A percentile compares a stretch with the other conserved stretches of the same genome.
Conservation (phyloP, 2,797 vertebrate species). For the Pangasius larnaudii region DNA sequence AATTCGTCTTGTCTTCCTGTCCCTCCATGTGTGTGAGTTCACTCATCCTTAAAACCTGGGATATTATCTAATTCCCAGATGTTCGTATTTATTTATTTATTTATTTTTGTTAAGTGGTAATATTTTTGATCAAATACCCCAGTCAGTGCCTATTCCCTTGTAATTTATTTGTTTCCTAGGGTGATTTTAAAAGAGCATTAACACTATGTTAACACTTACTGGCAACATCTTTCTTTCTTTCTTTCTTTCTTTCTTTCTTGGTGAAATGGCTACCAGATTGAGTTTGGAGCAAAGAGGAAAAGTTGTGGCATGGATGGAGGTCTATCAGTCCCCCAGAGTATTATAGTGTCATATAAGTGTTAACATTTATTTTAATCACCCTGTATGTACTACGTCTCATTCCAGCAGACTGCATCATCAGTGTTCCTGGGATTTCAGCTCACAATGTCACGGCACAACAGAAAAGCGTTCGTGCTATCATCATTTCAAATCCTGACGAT, state of each 20-base stretch:
- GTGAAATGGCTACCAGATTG: neutral
- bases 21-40: neutral
- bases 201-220: neutral
- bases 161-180: neutral
- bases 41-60: neutral
- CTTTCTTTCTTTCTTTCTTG: neutral
- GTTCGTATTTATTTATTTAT: too few relatives aligned
- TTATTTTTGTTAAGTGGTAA: neutral
- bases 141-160: neutral
- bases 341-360: neutral
- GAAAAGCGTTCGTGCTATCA: neutral
- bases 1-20: neutral
- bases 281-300: neutral
- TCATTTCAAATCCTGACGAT: neutral
- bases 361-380: neutral
- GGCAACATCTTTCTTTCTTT: neutral
- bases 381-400: neutral
- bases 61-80: neutral
- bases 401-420: neutral
- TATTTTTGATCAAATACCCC: neutral
- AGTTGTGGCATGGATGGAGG: neutral
- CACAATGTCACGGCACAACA: neutral
- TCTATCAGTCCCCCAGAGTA: neutral
- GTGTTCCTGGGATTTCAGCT: neutral
- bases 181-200: neutral